phyloP scores from a whole-genome alignment of 1,140 invertebrate genomes.

The Ostrea denselamellosa region DNA sequence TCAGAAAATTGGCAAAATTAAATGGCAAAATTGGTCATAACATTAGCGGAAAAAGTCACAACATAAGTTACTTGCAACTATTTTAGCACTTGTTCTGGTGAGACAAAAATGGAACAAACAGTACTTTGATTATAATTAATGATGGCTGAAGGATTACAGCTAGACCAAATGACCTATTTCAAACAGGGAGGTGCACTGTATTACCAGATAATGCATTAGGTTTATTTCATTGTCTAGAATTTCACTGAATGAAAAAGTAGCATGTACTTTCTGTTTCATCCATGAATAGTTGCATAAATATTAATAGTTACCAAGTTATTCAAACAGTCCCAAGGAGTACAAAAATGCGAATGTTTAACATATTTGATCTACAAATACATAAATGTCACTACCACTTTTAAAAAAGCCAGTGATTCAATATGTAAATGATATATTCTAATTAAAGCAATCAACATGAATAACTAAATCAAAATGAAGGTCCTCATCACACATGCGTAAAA shows the following conservation, averaged over 20 bases:
- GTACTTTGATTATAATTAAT: neutral
- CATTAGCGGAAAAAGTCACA: neutral
- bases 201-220: neutral
- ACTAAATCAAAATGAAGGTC: neutral
- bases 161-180: neutral
- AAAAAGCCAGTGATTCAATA: neutral
- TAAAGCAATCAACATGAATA: neutral
- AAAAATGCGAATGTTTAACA: neutral
- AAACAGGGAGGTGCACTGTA: neutral
- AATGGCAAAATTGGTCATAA: neutral
- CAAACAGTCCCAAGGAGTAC: neutral
- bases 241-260: neutral
- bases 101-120: neutral
- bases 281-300: neutral
- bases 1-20: neutral
- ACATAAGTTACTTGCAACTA: neutral
- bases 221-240: neutral
- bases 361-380: neutral
- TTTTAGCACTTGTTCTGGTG: neutral
- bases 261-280: conserved; percentile 2
- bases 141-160: neutral
- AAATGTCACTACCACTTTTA: neutral
- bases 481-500: neutral
- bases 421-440: conserved; percentile 13
- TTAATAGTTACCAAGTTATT: neutral